A percentile compares a stretch with the other conserved stretches of the same genome.
These are phyloP conservation scores for Lontra canadensis DNA, from an alignment of 2,113 vertebrate genomes.

Conservation along the genomic window DNA sequence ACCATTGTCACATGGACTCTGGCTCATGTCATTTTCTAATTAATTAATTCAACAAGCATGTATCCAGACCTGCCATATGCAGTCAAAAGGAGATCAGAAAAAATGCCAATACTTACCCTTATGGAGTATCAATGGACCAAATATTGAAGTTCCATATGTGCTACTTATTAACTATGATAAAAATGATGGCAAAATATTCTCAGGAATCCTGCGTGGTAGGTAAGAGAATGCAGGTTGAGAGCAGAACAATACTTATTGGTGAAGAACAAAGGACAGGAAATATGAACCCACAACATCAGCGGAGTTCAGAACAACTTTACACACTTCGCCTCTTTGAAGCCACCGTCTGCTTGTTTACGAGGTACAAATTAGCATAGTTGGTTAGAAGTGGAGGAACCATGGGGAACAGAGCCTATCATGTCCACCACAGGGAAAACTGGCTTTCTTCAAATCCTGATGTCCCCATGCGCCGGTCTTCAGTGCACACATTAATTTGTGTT, in stretches of 20 bases:
- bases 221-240: background rate
- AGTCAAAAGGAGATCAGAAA: background rate
- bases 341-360: background rate
- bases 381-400: background rate
- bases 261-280: background rate
- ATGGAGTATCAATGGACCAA: background rate
- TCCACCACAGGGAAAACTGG: background rate
- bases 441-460: slow-evolving; percentile 38
- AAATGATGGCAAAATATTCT: background rate
- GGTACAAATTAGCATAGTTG: slow-evolving; percentile 39
- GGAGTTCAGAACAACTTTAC: background rate
- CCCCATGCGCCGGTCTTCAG: background rate
- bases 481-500: slow-evolving; percentile 25
- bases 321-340: background rate
- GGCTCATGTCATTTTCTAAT: background rate
- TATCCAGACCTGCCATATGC: background rate
- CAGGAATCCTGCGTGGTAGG: background rate
- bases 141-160: background rate
- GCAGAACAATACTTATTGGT: background rate
- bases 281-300: background rate
- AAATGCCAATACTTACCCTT: background rate
- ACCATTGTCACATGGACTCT: background rate
- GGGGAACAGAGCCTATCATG: background rate
- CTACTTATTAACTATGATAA: background rate
- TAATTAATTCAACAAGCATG: background rate